Evolutionary conservation across 2,113 vertebrate species (phyloP), one percentile per base, ranked within the genome.

Genomic region (Seriola quinqueradiata): DNA sequence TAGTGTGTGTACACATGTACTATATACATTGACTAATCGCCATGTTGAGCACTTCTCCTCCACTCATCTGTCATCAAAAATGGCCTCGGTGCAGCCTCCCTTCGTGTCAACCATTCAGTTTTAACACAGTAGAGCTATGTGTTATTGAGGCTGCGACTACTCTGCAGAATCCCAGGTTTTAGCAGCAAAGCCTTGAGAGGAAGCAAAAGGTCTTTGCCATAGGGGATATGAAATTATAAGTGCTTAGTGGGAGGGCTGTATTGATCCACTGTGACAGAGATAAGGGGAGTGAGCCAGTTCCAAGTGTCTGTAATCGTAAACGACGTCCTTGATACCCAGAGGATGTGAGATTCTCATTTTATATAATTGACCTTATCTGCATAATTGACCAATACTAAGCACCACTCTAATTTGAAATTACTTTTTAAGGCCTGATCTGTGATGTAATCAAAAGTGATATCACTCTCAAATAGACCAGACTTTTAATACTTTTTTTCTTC

Each of bases 201-300:
- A 70, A 61, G 46, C 66, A 64, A 9, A 76, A 52, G 72, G 36
- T 87, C 46, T 82, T 64, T 77, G 67, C 70, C 42, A 58, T 23
- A 25, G 52, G 19, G 70, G 50, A 79, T 84, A 89, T 87, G 34
- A 83, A 88, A 91, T 87, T 77, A 70, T 65, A 77, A 84, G 76
- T 83, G 78, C 82, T 82, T 83, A 86, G 84, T 85, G 85, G 72
- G 68, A 76, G 74, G 58, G 78, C 46, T 48, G 5, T 87, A 90
- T 92, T 84, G 90, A 91, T 92, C 84, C 75, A 40, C 40, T 83
- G 75, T 79, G 69, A 67, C 57, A 67, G 73, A 89, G 86, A 92
- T 90, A 75, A 90, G 67, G 58, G 60, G 55, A 72, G 67, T 40
- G 75, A 81, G 87, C 72, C 59, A 32, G 25, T 83, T 89, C 70